These are phyloP conservation scores for Dione juno DNA, from an alignment of 2,888 invertebrate species.

Conservation along the genomic window DNA sequence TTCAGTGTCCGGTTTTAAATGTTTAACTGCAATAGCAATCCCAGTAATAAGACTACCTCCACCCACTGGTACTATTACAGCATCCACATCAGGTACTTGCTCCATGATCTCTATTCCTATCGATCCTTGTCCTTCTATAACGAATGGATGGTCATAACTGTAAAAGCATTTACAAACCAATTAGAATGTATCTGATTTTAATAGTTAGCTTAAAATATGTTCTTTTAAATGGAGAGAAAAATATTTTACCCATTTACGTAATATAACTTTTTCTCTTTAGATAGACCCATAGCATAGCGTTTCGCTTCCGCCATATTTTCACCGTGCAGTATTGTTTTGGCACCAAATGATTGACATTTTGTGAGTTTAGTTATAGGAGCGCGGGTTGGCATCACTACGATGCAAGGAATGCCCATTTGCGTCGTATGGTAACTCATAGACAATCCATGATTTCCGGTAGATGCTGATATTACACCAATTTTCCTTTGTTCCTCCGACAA, in stretches of 20 bases:
- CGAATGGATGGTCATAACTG: conserved; percentile 96
- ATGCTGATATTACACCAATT: conserved; percentile 93
- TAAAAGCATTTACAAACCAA: conserved; percentile 3
- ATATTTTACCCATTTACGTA: conserved; percentile 92
- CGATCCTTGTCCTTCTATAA: conserved; percentile 97
- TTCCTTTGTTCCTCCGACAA: conserved; percentile 88
- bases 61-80: conserved; percentile 94
- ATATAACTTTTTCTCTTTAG: conserved; percentile 87
- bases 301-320: conserved; percentile 91
- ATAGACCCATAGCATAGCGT: conserved; percentile 87
- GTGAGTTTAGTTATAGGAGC: conserved; percentile 96
- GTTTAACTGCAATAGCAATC: conserved; percentile 92
- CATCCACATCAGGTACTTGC: conserved; percentile 93
- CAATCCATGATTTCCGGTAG: conserved; percentile 96
- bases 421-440: conserved; percentile 89
- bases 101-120: conserved; percentile 96
- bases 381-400: conserved; percentile 94
- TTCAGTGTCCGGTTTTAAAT: conserved; percentile 90
- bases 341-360: conserved; percentile 90
- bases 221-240: neutral
- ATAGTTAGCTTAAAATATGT: neutral
- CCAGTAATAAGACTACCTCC: conserved; percentile 97
- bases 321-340: conserved; percentile 91
- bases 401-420: conserved; percentile 87
- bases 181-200: neutral